Base-by-base conservation (phyloP, 2,113 vertebrate species). In the Tetrax tetrax region DNA sequence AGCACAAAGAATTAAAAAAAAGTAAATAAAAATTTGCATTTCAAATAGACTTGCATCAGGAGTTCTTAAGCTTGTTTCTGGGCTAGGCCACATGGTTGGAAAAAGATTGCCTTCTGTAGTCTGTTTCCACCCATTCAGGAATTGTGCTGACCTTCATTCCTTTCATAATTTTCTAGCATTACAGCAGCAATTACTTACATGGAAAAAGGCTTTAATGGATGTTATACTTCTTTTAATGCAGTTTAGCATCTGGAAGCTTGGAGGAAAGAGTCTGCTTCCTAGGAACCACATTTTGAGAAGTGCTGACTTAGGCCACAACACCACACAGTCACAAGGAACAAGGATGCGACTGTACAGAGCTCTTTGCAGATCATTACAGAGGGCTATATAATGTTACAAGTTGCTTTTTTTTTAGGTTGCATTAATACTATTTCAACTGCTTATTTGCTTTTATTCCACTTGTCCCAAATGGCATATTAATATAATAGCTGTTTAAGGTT, bases 221-320 rank as follows among this genome's bases (percentile, higher is more conserved):
- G 38, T 79, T 93, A 14, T 48, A 29, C 22, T 89, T 81, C n/a
- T 66, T 91, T 69, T 61, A 80, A 60, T 65, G 75, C 45, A 53
- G 31, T 37, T 64, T 91, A 89, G 54, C 88, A 93, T 91, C 70
- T 94, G 89, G 85, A 91, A 82, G 60, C 48, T 69, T 48, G 60
- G 54, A 92, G 35, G n/a, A 69, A 85, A 85, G 35, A 45, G 7
- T 68, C 56, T 93, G 53, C 50, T 90, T 86, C 50, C 54, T 10
- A 69, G 71, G 38, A 17, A 77, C 11, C 5, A 10, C 28, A 37
- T 86, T 80, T 77, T 80, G 63, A 50, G 59, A 94, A 86, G 21
- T 69, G 61, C 53, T 93, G 82, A 82, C n/a, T 85, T 72, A 71
- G 57, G 65, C 70, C 41, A 18, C 38, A 53, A 5, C 77, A 14